These are phyloP conservation scores for Pectinophora gossypiella DNA, from an alignment of 1,140 invertebrate genomes.

Conservation along the genomic window DNA sequence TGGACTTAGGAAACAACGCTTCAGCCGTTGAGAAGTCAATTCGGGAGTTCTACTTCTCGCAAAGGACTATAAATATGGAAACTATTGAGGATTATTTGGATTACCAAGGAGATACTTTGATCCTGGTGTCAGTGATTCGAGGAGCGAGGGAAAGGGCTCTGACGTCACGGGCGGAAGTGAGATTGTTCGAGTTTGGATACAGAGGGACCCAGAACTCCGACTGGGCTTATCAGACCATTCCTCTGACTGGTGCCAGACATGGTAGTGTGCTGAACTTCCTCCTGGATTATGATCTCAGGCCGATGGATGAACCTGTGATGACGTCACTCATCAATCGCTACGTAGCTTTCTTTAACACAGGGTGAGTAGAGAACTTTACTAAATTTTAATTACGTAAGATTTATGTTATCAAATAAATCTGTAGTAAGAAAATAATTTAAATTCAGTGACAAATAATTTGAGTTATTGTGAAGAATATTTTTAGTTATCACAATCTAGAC, in stretches of 20 bases:
- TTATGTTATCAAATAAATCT: too few species aligned
- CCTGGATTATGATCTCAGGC: constrained; percentile 41
- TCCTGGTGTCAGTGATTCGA: constrained; percentile 41
- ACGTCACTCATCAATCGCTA: constrained; percentile 28
- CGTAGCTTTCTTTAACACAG: constrained; percentile 32
- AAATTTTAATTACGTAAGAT: too few species aligned
- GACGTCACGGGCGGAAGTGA: constrained; percentile 35
- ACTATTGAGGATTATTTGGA: constrained; percentile 56
- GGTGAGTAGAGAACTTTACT: too few species aligned
- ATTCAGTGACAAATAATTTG: too few species aligned
- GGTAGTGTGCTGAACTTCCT: constrained; percentile 48
- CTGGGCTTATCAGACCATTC: constrained; percentile 46
- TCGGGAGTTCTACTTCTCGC: constrained; percentile 45
- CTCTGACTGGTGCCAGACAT: constrained; percentile 42
- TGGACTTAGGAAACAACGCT: constrained; percentile 31
- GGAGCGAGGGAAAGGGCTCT: constrained; percentile 36
- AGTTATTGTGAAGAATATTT: too few species aligned
- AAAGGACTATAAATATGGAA: constrained; percentile 37
- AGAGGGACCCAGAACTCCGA: constrained; percentile 39
- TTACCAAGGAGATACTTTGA: constrained; percentile 50
- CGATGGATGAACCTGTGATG: constrained; percentile 21
- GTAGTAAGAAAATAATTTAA: too few species aligned
- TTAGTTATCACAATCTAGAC: too few species aligned
- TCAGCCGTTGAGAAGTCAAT: constrained; percentile 30
- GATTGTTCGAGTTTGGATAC: constrained; percentile 45